Conservation (phyloP, 2,888 invertebrate genomes). For the Polymixis flavicincta region DNA sequence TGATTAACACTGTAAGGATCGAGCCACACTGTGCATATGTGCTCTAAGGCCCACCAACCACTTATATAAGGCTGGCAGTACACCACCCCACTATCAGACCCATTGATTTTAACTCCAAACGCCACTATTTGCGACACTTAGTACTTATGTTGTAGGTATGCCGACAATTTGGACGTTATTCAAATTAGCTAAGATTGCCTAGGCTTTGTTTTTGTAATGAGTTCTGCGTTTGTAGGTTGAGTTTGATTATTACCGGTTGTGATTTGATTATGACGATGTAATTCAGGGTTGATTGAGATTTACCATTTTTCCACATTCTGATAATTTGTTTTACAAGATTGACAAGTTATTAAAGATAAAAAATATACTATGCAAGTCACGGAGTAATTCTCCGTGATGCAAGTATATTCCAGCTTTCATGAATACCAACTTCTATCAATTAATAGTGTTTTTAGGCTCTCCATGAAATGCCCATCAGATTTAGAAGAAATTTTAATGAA, state of each 20-base stretch:
- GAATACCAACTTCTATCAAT: neutral
- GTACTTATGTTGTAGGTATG: slow-evolving; percentile 60
- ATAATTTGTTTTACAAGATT: neutral
- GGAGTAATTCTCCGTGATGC: too few relatives aligned
- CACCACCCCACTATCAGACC: slow-evolving; percentile 76
- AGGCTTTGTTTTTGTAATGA: slow-evolving; percentile 43
- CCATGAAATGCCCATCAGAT: neutral
- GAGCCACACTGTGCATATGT: slow-evolving; percentile 78
- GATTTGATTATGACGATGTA: slow-evolving; percentile 22
- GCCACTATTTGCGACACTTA: slow-evolving; percentile 68
- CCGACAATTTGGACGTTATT: slow-evolving; percentile 57
- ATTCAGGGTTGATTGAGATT: neutral
- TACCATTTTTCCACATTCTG: too few relatives aligned
- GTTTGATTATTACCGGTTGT: slow-evolving; percentile 10
- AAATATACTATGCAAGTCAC: neutral
- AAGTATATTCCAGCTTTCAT: neutral
- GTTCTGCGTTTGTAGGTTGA: slow-evolving; percentile 25
- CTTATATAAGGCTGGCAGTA: slow-evolving; percentile 80
- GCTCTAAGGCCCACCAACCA: slow-evolving; percentile 65
- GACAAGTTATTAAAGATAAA: neutral
- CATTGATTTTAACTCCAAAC: slow-evolving; percentile 66
- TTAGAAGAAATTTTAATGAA: neutral
- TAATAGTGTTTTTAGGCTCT: neutral
- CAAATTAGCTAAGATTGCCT: slow-evolving; percentile 43
- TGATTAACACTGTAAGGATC: slow-evolving; percentile 64